Evolutionary conservation across 2,113 vertebrate species (phyloP).

Genomic region (Archilochus colubris): DNA sequence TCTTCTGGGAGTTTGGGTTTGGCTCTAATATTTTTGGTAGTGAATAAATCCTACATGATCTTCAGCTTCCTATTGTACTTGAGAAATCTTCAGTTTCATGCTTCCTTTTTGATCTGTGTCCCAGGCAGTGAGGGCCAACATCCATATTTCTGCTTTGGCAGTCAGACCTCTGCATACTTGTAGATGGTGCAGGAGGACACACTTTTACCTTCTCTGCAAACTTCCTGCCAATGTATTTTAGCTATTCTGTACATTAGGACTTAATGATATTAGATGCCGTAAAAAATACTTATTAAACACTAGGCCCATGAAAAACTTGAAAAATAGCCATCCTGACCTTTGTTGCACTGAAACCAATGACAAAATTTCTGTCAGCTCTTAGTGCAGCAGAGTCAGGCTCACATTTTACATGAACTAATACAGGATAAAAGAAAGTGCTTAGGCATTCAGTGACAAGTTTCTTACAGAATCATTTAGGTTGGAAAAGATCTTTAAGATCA

Average conservation of each 20-base stretch:
- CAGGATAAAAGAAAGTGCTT: not conserved
- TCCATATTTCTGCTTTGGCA: constrained; percentile 41
- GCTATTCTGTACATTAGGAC: not conserved
- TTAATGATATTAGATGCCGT: not conserved
- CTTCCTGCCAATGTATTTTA: constrained; percentile 15
- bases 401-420: not conserved
- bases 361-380: not conserved
- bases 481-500: not conserved
- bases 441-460: not conserved
- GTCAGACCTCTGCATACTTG: not conserved
- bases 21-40: constrained; percentile 29
- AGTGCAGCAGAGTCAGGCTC: not conserved
- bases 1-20: constrained; percentile 34
- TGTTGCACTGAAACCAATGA: not conserved
- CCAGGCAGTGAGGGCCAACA: not conserved
- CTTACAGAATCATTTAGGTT: not conserved
- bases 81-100: constrained; percentile 50
- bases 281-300: constrained; percentile 2
- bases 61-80: constrained; percentile 39
- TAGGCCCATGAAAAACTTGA: not conserved
- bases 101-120: constrained; percentile 44
- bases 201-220: constrained; percentile 1
- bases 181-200: not conserved
- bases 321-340: not conserved
- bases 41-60: constrained; percentile 44